Base-by-base conservation (phyloP, 2,888 invertebrate species). In the Spilosoma lubricipeda region DNA sequence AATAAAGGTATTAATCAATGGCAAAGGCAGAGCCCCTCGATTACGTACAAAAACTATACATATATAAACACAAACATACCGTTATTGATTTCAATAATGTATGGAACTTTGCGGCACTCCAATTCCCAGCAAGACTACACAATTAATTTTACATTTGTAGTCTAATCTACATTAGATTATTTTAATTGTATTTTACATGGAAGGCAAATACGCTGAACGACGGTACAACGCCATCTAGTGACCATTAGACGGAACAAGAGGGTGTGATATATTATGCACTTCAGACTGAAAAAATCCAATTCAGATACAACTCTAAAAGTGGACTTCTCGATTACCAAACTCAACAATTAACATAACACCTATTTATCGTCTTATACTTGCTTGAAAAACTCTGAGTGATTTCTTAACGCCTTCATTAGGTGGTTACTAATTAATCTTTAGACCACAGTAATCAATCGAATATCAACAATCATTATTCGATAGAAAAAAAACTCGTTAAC, bases 1-100 rank as follows among this genome's bases (percentile, higher is more conserved):
- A 67, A 72, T 72, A n/a, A 13, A n/a, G n/a, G 45, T 67, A 67
- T 72, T 72, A 71, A 45, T 70, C 70, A 70, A 56, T 66, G 15
- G n/a, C 27, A 23, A 30, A n/a, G 11, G 27, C 8, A 23, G 20
- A 20, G 27, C 52, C 52, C n/a, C 52, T 56, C n/a, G n/a, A 52
- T 52, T n/a, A 9, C 23, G 11, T 56, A 56, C n/a, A 56, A 23
- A 56, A 56, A 56, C n/a, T 11, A 56, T 56, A n/a, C 52, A 52
- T 23, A 0, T n/a, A n/a, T 56, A 56, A 2, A 56, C 23, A n/a
- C 52, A 56, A 56, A n/a, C 52, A 56, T 56, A 56, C 52, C 8
- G n/a, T 27, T 48, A 15, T 45, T 27, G 45, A 27, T 42, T 48
- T 27, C 8, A 42, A 45, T 67, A 30, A 18, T n/a, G 45, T 27